Conservation (phyloP, 2,888 invertebrate species). For the Incurvaria masculella region DNA sequence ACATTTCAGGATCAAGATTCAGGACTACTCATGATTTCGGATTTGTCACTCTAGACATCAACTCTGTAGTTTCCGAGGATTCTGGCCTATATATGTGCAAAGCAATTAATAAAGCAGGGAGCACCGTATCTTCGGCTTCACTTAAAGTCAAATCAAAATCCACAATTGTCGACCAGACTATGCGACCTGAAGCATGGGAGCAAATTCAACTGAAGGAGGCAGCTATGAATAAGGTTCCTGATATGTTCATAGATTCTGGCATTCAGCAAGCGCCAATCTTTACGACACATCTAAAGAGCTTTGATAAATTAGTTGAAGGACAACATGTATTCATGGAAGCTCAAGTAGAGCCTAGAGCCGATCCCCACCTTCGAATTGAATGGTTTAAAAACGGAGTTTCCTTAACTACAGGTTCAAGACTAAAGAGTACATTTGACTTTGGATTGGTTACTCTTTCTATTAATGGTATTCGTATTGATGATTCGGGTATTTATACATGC, state of each 20-base stretch:
- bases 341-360: conserved; percentile 86
- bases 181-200: conserved; percentile 90
- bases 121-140: conserved; percentile 89
- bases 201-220: conserved; percentile 90
- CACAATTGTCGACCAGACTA: conserved; percentile 76
- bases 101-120: conserved; percentile 90
- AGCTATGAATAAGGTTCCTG: conserved; percentile 85
- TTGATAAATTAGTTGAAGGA: conserved; percentile 80
- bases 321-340: conserved; percentile 86
- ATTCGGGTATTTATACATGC: conserved; percentile 94
- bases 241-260: conserved; percentile 81
- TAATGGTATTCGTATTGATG: conserved; percentile 81
- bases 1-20: conserved; percentile 75
- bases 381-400: conserved; percentile 93
- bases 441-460: conserved; percentile 92
- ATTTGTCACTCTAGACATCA: conserved; percentile 88
- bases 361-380: conserved; percentile 83
- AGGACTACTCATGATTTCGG: conserved; percentile 93
- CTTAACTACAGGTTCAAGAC: conserved; percentile 81
- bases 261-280: conserved; percentile 95
- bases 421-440: conserved; percentile 95
- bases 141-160: conserved; percentile 84
- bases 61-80: conserved; percentile 83
- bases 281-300: conserved; percentile 84
- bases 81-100: conserved; percentile 93